These are phyloP conservation scores for Gephyroberyx darwinii DNA, from an alignment of 2,797 vertebrate species.

Conservation along the genomic window DNA sequence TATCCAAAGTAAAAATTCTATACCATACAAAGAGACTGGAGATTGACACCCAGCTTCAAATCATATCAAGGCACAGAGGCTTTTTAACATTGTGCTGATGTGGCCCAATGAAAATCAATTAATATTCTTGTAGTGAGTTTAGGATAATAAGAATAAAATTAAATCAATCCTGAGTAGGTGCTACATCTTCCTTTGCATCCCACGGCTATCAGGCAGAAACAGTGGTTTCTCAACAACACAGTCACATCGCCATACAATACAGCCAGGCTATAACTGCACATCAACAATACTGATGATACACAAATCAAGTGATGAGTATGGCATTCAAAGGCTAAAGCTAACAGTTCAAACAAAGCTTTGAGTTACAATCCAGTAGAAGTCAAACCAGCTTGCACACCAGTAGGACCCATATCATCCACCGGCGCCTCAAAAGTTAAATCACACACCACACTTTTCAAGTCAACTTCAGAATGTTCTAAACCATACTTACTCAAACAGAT, in stretches of 20 bases:
- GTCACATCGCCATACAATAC: too few species aligned
- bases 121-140: not conserved
- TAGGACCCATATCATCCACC: slow-evolving; percentile 3
- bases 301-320: not conserved
- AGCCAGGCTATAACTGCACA: not conserved
- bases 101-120: slow-evolving; percentile 2
- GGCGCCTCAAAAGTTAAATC: not conserved
- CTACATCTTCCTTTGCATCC: not conserved
- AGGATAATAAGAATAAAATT: not conserved
- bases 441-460: not conserved
- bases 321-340: not conserved
- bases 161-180: not conserved
- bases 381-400: slow-evolving; percentile 7
- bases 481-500: slow-evolving; percentile 76
- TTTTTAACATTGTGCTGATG: slow-evolving; percentile 1
- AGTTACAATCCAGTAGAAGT: slow-evolving; percentile 16
- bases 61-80: too few species aligned
- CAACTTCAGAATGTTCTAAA: not conserved
- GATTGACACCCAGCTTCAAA: not conserved
- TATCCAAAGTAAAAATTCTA: not conserved
- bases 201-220: too few species aligned
- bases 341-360: not conserved
- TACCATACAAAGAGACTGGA: not conserved
- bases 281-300: too few species aligned
- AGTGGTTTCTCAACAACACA: too few species aligned